These are phyloP conservation scores for Eubasilissa regina DNA, from an alignment of 1,140 invertebrate species.

Conservation along the genomic window DNA sequence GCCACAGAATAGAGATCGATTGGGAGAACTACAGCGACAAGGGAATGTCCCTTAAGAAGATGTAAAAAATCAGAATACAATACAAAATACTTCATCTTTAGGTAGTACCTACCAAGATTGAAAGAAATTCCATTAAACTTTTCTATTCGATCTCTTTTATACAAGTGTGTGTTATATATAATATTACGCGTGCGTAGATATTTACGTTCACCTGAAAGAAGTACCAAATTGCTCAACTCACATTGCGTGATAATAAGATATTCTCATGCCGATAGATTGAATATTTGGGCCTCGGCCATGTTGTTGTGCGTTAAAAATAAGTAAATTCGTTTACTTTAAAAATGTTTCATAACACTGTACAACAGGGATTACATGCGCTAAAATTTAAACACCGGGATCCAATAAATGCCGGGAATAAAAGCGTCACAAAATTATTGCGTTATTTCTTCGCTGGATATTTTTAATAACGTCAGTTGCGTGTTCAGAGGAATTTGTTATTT, in stretches of 20 bases:
- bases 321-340: slow-evolving; percentile 39
- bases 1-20: too few species aligned
- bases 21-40: too few species aligned
- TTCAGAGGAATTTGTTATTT: too few species aligned
- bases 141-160: neutral
- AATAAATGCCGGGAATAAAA: neutral
- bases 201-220: neutral
- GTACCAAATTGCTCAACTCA: slow-evolving; percentile 14
- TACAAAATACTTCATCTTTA: too few species aligned
- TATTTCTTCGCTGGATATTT: too few species aligned
- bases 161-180: neutral
- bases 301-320: slow-evolving; percentile 41
- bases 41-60: too few species aligned
- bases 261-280: slow-evolving; percentile 15
- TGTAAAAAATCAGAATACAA: too few species aligned
- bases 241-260: slow-evolving; percentile 32
- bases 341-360: slow-evolving; percentile 40
- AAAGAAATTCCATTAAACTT: too few species aligned
- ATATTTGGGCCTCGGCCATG: slow-evolving; percentile 34
- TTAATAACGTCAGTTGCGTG: too few species aligned
- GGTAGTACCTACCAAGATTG: too few species aligned
- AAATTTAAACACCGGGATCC: neutral
- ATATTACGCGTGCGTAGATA: neutral
- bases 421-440: neutral
- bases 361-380: neutral